Evolutionary conservation across 2,113 vertebrate genomes (phyloP), one percentile per base, ranked within the genome.

Genomic region (Acrocephalus arundinaceus): DNA sequence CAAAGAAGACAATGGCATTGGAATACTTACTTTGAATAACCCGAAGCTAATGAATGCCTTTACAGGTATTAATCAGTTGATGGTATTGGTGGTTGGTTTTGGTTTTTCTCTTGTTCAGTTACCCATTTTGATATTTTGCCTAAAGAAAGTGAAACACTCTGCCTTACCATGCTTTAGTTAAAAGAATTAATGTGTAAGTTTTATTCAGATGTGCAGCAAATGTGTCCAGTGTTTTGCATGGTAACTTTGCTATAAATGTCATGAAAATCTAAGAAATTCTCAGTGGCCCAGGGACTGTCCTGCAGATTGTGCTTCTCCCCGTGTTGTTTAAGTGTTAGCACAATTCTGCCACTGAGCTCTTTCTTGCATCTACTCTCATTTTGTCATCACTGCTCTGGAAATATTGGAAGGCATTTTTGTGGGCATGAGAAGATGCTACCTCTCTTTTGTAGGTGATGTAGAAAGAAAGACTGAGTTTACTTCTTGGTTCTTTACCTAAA

Each of bases 41-140:
- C 98, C 99, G 1, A 97, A 96, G 65, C 98, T 98, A 89, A 99
- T 98, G 99, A 99, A 99, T 77, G 99, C 99, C 21, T 98, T 99
- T 94, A 98, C 99, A 93, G 99, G 99, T 99, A 98, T 31, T 48
- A 35, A 54, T 57, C 76, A 17, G 6, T 85, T 79, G 37, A 15
- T 72, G 28, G 24, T 8, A 9, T 81, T 87, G 13, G 31, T 77
- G 9, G 6, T 71, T 71, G 28, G 2, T 6, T 33, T 61, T 49
- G 10, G 1, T 21, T n/a, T 52, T 83, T 83, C 51, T 55, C 58
- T 51, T 4, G 7, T 76, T 87, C 33, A 20, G 43, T 62, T 80
- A 81, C 20, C 7, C 1, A 0, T 77, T 90, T 37, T 58, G 49
- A 49, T 25, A n/a, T 57, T 89, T 89, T 76, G 21, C 39, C n/a